phyloP scores from a whole-genome alignment of 2,113 vertebrate genomes.

The Calonectris borealis region DNA sequence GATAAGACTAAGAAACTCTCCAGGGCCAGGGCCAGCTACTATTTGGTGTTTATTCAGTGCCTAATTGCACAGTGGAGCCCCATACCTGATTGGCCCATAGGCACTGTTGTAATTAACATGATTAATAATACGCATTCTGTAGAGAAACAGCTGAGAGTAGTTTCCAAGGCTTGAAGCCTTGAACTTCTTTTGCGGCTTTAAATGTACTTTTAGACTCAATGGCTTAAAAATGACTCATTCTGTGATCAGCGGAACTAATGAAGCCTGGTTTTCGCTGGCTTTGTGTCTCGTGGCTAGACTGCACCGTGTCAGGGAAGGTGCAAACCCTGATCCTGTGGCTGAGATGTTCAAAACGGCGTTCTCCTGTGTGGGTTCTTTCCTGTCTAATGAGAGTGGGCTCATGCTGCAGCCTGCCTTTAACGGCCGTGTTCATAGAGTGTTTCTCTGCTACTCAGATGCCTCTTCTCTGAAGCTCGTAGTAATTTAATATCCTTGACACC shows the following conservation, averaged over 20 bases:
- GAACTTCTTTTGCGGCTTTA: background rate
- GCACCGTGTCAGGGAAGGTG: background rate
- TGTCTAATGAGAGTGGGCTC: background rate
- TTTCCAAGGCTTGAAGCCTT: background rate
- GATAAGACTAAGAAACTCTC: background rate
- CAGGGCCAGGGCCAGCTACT: background rate
- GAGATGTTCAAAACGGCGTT: background rate
- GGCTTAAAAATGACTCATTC: background rate
- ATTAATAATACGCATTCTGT: background rate
- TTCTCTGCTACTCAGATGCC: background rate
- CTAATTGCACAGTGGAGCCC: background rate
- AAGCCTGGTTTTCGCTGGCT: background rate
- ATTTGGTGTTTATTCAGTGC: background rate
- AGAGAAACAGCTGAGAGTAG: background rate
- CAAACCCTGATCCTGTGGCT: background rate
- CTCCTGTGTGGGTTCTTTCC: background rate
- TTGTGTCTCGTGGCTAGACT: background rate
- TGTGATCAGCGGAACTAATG: background rate
- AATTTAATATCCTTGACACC: constrained; percentile 46
- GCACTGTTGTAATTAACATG: background rate
- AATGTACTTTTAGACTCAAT: background rate
- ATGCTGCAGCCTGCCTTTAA: background rate
- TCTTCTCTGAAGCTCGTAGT: background rate
- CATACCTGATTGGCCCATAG: background rate
- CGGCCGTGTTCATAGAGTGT: background rate